Conservation (phyloP, 2,113 vertebrate species). For the Rhynchomys soricoides region DNA sequence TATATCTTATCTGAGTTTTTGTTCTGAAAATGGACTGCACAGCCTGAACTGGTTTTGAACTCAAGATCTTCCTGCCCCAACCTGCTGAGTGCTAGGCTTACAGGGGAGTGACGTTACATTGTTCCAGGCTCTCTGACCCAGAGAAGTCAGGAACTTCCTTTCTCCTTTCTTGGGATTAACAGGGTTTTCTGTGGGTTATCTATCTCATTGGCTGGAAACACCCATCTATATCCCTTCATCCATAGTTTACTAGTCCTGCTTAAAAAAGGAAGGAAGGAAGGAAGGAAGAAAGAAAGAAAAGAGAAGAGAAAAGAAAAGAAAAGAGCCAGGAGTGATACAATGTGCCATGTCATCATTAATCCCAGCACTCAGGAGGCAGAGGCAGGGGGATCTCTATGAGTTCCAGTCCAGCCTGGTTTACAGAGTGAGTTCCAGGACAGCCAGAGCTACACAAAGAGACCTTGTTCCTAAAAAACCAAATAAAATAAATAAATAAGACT, state of each 20-base stretch:
- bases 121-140: background rate
- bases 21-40: background rate
- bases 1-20: background rate
- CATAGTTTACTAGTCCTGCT: background rate
- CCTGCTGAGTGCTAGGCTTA: background rate
- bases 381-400: background rate
- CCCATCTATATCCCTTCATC: background rate
- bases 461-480: background rate
- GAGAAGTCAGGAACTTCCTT: background rate
- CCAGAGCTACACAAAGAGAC: background rate
- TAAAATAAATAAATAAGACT: background rate
- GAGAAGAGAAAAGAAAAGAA: background rate
- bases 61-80: background rate
- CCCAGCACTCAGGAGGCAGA: background rate
- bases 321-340: background rate
- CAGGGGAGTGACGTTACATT: accelerated
- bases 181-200: background rate
- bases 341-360: background rate
- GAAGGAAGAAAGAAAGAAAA: background rate
- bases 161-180: background rate
- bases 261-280: background rate
- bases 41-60: background rate
- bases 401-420: background rate
- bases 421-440: background rate
- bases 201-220: background rate